Evolutionary conservation across 2,797 vertebrate genomes (phyloP), one percentile per base, ranked within the genome.

Genomic region (Dendrocincla tyrannina): DNA sequence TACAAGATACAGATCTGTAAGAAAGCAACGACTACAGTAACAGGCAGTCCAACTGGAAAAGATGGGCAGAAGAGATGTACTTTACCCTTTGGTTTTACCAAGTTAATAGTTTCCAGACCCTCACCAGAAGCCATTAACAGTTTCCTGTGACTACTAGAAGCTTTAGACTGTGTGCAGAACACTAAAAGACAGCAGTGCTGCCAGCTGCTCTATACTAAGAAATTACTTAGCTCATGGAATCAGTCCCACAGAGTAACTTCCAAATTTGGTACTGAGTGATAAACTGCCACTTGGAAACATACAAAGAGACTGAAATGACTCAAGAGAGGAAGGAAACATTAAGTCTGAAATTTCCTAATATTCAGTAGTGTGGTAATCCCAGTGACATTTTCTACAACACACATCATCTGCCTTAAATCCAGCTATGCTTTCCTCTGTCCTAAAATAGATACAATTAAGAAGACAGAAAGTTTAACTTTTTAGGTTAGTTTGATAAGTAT

Each of bases 231-330:
- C 46, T 93, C 67, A 66, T 28, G 30, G 70, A 87, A 91, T 52
- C 4, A 9, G 23, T 63, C 60, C 37, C 52, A 56, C 10, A 56
- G 10, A 89, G 25, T 69, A 79, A 94, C 53, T 92, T 90, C 93
- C 95, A 95, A 81, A 95, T 96, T 84, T 94, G 88, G 91, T 90
- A 66, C 7, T 88, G 69, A 46, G 50, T 86, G 79, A 88, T 86
- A 37, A 95, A 90, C 10, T 37, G 66, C 19, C 79, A 75, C 18
- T 11, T 22, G 55, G 46, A 94, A 88, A 47, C 39, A 79, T 14
- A 85, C 35, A 82, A 56, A 87, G 78, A 77, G 50, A 81, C 49
- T 75, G 62, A 59, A 88, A 81, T 88, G 50, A 92, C 83, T 94
- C 66, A 82, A 66, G 33, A 90, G 30, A 90, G 79, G 91, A 94